Evolutionary conservation across 2,888 invertebrate species (phyloP), one percentile per base, ranked within the genome.

Genomic region (Drosophila putrida): DNA sequence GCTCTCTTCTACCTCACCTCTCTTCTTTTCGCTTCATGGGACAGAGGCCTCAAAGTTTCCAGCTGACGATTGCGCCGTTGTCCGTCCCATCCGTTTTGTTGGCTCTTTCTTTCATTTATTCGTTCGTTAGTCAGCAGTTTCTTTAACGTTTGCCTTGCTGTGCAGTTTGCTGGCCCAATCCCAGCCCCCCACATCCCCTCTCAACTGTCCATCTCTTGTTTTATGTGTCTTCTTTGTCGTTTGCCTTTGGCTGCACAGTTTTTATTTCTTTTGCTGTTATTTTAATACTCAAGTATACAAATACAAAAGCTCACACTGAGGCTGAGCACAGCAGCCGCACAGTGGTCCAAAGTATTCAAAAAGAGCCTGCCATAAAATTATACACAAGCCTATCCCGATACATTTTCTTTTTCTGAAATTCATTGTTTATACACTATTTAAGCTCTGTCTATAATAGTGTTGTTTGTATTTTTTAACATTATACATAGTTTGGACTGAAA

Each of bases 231-330:
- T 68, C 63, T 66, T 58, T 66, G 35, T 63, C 51, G 65, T 75
- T 71, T 68, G 78, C 80, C 57, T 77, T 66, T 73, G 66, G 41
- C 73, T 67, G 67, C 73, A 73, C 61, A 58, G 79, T 68, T 78
- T 82, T 86, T 72, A 81, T 75, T 81, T 78, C 77, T 82, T 72
- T 82, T 75, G 88, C 80, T 82, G 80, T 88, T 88, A 88, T 82
- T 85, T 88, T 82, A 85, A 73, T 88, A 70, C 82, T 73, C 76
- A 72, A 68, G 72, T 47, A 44, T 70, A 71, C 73, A 83, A 80
- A 69, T 69, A 78, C 78, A 80, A 80, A 78, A 66, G 66, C 71
- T 47, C 47, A 38, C 36, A 59, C 53, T 13, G 60, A 49, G 65
- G 47, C 70, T 36, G 64, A 79, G 70, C 76, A 33, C 80, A 79